These are phyloP conservation scores for Aradophagus sp. DNA, from an alignment of 1,140 invertebrate species.

Conservation along the genomic window DNA sequence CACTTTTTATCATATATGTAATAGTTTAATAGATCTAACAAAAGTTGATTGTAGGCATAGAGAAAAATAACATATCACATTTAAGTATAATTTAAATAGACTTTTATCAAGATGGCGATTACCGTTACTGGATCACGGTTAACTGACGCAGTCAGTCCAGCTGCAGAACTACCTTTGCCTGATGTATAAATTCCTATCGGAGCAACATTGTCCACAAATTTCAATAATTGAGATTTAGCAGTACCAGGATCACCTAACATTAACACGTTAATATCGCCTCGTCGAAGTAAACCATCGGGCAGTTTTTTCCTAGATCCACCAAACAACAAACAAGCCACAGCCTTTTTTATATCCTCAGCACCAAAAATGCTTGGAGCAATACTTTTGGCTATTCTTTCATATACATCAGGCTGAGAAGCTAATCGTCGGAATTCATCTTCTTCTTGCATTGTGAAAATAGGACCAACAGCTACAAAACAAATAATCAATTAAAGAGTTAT, in stretches of 20 bases:
- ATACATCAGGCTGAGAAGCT: slow-evolving; percentile 89
- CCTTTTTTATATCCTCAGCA: slow-evolving; percentile 96
- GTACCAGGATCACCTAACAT: slow-evolving; percentile 99
- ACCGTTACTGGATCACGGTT: slow-evolving; percentile 98
- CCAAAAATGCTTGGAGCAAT: slow-evolving; percentile 99
- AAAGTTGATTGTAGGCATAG: too few species aligned
- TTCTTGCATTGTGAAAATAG: slow-evolving; percentile 84
- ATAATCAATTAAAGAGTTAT: too few species aligned
- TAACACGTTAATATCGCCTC: slow-evolving; percentile 98
- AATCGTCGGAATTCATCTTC: slow-evolving; percentile 93
- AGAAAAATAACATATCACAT: too few species aligned
- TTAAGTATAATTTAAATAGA: not conserved
- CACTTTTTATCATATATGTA: too few species aligned
- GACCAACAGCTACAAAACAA: slow-evolving; percentile 62
- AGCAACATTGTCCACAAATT: slow-evolving; percentile 93
- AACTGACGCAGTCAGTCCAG: slow-evolving; percentile 98
- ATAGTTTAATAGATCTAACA: too few species aligned
- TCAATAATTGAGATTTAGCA: slow-evolving; percentile 97
- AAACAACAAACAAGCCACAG: slow-evolving; percentile 94
- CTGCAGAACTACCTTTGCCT: slow-evolving; percentile 97
- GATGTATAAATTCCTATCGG: slow-evolving; percentile 98
- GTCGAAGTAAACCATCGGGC: slow-evolving; percentile 87
- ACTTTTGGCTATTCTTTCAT: slow-evolving; percentile 91
- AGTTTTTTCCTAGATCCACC: slow-evolving; percentile 98
- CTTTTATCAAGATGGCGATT: slow-evolving; percentile 98